phyloP scores from a whole-genome alignment of 2,797 vertebrate species.

The Todus mexicanus region DNA sequence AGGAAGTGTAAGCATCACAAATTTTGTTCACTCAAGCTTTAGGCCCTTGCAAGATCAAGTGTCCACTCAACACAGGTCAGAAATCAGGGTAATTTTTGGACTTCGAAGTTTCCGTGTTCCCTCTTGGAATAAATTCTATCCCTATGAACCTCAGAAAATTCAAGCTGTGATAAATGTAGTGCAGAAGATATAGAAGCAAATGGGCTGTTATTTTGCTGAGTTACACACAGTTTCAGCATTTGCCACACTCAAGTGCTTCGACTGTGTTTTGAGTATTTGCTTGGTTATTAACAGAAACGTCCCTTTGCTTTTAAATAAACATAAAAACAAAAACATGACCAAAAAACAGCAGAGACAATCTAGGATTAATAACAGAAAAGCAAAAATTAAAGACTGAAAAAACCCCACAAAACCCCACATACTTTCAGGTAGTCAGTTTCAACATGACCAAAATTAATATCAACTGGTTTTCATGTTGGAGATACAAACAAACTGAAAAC shows the following conservation, averaged over 20 bases:
- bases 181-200: too few species aligned
- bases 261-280: too few species aligned
- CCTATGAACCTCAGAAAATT: not conserved
- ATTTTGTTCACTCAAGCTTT: not conserved
- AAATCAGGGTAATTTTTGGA: not conserved
- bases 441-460: not conserved
- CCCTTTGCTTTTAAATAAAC: too few species aligned
- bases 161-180: not conserved
- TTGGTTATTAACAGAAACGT: too few species aligned
- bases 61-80: not conserved
- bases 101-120: not conserved
- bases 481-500: not conserved
- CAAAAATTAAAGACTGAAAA: too few species aligned
- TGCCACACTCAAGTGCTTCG: too few species aligned
- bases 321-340: too few species aligned
- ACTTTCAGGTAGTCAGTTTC: not conserved
- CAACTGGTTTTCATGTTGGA: not conserved
- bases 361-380: too few species aligned
- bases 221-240: too few species aligned
- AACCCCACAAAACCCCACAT: too few species aligned
- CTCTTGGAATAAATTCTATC: not conserved
- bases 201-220: too few species aligned
- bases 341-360: too few species aligned
- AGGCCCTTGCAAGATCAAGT: not conserved
- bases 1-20: not conserved